Base-by-base conservation (phyloP, 2,113 vertebrate genomes). In the Tyrannus savana region DNA sequence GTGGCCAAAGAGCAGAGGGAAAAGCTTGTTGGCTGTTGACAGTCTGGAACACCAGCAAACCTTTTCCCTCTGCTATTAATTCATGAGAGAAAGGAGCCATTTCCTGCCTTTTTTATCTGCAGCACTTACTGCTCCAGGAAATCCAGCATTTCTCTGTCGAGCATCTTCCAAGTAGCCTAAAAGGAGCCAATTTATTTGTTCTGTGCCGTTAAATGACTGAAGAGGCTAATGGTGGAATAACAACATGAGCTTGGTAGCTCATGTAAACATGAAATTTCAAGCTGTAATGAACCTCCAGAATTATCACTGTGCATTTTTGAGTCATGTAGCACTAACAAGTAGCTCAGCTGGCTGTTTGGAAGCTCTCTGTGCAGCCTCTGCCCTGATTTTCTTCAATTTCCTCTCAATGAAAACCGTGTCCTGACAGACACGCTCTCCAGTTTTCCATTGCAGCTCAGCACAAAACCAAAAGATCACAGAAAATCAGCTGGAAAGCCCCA, bases 111-210 rank as follows among this genome's bases (percentile, higher is more conserved):
- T 25, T 49, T 90, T 64, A 50, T 78, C 68, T 80, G 8, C 1
- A 72, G 31, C 42, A 72, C 3, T 3, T n/a, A 21, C 50, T 89
- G 42, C 44, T 88, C 56, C 80, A 75, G 22, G 64, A 92, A 87
- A 81, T 81, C 67, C 81, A 75, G 37, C 22, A 19, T 81, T 84
- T 93, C 27, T 39, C 47, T 41, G 10, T 89, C 28, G 64, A 92
- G 27, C 35, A 50, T 39, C 72, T 96, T 84, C 75, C 73, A 93
- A 86, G 76, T 3, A 58, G 23, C 44, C 37, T 58, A 62, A 93
- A 96, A 92, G 81, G 71, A 81, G 42, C 22, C 60, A 89, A 69
- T 93, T 92, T 84, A 72, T 86, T 89, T 68, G 30, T 44, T 89
- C 47, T 72, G 52, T 81, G 60, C 25, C 84, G 56, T 47, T 92